These are phyloP conservation scores for Cryptus armator DNA, from an alignment of 2,888 invertebrate genomes.

Conservation along the genomic window DNA sequence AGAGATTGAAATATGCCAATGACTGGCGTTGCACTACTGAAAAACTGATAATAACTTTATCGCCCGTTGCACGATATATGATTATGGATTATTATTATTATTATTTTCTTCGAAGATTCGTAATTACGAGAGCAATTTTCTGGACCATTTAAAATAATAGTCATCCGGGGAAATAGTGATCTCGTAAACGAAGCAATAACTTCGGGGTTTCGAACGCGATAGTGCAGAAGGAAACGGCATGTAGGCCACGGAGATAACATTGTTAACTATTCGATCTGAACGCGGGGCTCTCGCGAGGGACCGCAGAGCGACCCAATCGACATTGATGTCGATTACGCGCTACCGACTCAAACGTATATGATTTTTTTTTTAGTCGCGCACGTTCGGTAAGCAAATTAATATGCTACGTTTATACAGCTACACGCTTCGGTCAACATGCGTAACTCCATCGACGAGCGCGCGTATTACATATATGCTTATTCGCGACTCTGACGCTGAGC, in stretches of 20 bases:
- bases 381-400: constrained; percentile 45
- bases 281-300: too few relatives aligned
- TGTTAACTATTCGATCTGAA: background rate
- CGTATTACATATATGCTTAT: background rate
- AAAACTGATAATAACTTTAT: background rate
- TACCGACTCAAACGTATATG: background rate
- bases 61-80: background rate
- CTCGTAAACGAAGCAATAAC: background rate
- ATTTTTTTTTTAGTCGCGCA: constrained; percentile 41
- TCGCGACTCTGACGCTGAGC: background rate
- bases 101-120: too few relatives aligned
- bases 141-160: background rate
- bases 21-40: background rate
- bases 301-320: background rate
- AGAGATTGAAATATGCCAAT: background rate
- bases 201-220: background rate
- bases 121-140: background rate
- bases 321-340: background rate
- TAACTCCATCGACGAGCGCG: background rate
- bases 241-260: background rate
- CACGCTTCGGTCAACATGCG: background rate
- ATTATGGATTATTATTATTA: background rate
- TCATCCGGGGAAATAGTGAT: background rate
- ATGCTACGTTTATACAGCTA: background rate
- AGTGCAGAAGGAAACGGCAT: background rate